phyloP scores from a whole-genome alignment of 2,113 vertebrate genomes.

The Charina bottae region DNA sequence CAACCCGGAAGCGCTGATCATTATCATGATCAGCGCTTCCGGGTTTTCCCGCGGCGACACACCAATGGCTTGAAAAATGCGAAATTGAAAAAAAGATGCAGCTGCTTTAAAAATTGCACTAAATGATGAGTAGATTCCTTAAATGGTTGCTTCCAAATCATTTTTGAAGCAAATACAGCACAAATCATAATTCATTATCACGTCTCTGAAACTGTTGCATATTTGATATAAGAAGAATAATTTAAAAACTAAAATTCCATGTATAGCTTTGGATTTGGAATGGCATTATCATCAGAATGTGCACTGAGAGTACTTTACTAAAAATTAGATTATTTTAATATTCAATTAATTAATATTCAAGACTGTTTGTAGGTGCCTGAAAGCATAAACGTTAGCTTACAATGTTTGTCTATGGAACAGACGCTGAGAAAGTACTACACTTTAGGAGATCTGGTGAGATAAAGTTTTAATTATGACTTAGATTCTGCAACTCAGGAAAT shows the following conservation, averaged over 20 bases:
- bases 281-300: neutral
- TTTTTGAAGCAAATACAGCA: too few species aligned
- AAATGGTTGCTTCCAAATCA: too few species aligned
- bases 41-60: too few species aligned
- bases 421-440: neutral
- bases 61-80: too few species aligned
- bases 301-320: neutral
- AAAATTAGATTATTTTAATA: neutral
- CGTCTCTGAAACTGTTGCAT: neutral
- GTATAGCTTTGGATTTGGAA: neutral
- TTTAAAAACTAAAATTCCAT: neutral
- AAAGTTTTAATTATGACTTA: neutral
- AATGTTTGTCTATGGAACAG: neutral
- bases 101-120: too few species aligned
- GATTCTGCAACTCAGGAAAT: neutral
- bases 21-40: too few species aligned
- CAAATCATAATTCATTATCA: neutral
- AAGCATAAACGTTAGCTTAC: neutral
- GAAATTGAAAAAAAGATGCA: too few species aligned
- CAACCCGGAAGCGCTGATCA: too few species aligned
- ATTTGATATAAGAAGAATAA: too few species aligned
- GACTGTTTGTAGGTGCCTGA: neutral
- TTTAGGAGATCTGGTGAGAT: neutral
- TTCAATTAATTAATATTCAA: neutral
- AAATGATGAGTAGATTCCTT: too few species aligned